Evolutionary conservation across 1,140 invertebrate species (phyloP).

Genomic region (Lasioglossum albipes): DNA sequence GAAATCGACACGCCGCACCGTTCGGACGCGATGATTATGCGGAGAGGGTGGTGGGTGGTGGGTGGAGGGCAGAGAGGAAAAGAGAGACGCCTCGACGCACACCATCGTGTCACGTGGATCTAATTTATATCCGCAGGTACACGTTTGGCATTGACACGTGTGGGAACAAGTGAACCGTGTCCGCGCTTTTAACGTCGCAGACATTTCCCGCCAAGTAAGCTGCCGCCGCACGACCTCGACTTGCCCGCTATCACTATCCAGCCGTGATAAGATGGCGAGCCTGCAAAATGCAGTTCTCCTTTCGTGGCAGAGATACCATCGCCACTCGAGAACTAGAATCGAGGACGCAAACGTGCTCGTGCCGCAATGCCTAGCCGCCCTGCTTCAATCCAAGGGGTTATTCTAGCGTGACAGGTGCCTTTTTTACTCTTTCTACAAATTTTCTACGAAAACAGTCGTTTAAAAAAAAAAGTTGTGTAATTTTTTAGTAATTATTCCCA

Average conservation of each 20-base stretch:
- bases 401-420: too few relatives aligned
- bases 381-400: neutral
- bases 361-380: neutral
- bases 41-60: too few relatives aligned
- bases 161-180: slow-evolving; percentile 40
- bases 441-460: too few relatives aligned
- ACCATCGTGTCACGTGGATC: neutral
- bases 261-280: slow-evolving; percentile 48
- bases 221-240: slow-evolving; percentile 39
- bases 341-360: neutral
- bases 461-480: too few relatives aligned
- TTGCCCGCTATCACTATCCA: slow-evolving; percentile 47
- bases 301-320: slow-evolving; percentile 13
- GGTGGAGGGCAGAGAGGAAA: too few relatives aligned
- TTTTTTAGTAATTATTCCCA: too few relatives aligned
- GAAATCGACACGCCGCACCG: too few relatives aligned
- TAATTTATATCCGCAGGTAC: slow-evolving; percentile 32
- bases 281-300: slow-evolving; percentile 47
- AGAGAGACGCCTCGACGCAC: neutral
- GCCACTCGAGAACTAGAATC: slow-evolving; percentile 24
- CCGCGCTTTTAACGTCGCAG: slow-evolving; percentile 8
- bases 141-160: slow-evolving; percentile 58
- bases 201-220: slow-evolving; percentile 59
- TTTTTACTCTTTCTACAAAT: too few relatives aligned
- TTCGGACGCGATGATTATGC: too few relatives aligned